Percentiles rank a stretch among this genome's conserved stretches.
phyloP scores from a whole-genome alignment of 2,888 invertebrate genomes.

The Ischnura elegans region DNA sequence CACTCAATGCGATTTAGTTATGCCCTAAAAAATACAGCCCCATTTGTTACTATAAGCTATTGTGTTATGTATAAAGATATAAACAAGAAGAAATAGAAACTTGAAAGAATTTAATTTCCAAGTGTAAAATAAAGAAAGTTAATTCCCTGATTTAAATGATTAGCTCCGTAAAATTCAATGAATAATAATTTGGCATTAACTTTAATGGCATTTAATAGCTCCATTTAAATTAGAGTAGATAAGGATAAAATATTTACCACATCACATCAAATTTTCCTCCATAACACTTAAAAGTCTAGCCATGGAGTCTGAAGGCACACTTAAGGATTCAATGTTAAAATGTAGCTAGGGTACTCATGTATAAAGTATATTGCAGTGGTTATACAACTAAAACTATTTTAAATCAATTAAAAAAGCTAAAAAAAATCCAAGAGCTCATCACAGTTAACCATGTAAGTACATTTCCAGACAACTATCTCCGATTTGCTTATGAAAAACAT shows the following conservation, averaged over 20 bases:
- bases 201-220: neutral
- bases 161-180: no score
- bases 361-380: neutral
- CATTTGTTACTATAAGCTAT: neutral
- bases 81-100: neutral
- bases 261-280: neutral
- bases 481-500: neutral
- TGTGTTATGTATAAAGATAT: neutral
- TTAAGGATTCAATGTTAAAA: neutral
- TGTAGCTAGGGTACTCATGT: neutral
- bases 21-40: neutral
- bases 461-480: neutral
- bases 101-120: neutral
- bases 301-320: neutral
- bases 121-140: no score
- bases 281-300: neutral
- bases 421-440: neutral
- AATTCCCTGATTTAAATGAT: no score
- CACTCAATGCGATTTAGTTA: neutral
- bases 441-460: neutral
- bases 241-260: neutral
- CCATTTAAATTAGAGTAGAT: neutral
- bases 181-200: no score
- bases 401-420: neutral
- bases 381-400: neutral